Evolutionary conservation across 2,888 invertebrate genomes (phyloP), one percentile per base, ranked within the genome.

Genomic region (Lasioglossum zephyrum): DNA sequence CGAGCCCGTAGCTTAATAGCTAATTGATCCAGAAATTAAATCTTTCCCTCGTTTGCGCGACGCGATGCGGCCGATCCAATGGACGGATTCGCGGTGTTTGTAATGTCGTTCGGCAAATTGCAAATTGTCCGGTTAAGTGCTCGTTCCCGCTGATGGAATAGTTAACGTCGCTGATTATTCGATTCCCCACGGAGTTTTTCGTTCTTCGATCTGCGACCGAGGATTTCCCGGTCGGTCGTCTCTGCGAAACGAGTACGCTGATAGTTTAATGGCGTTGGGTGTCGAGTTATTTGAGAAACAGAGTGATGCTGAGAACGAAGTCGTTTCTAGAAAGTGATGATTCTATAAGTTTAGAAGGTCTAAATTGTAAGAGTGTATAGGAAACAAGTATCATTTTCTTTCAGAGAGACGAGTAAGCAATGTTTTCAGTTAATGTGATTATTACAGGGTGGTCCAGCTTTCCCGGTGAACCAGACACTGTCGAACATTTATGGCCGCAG

Each of bases 401-500:
- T 41, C 57, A 11, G 36, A 1, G 44, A 72, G n/a, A 44, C 69
- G 66, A 13, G 8, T 36, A 53, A 81, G 66, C 75, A 85, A 9
- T 84, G 79, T 88, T 90, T 87, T 91, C 77, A 90, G 73, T 88
- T 85, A 73, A 82, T 91, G 70, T 91, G 83, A 89, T 92, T 83
- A 84, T 93, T 94, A 76, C 94, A 94, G 94, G 94, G 94, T 91
- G 94, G 94, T 86, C 94, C 94, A 84, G 93, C 93, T 39, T 94
- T 94, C 87, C 95, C 95, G 78, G 92, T 95, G 89, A 95, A 95
- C 85, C 95, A 95, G 92, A 95, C 95, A 79, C 93, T 95, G 87
- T 93, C 95, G 93, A 95, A 95, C 92, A 94, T 95, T 92, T 95
- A 95, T 80, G 95, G 95, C 87, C 95, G 94, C 85, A 92, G 95